These are phyloP conservation scores for Eremobia ochroleuca DNA, from an alignment of 2,888 invertebrate genomes.

Conservation along the genomic window DNA sequence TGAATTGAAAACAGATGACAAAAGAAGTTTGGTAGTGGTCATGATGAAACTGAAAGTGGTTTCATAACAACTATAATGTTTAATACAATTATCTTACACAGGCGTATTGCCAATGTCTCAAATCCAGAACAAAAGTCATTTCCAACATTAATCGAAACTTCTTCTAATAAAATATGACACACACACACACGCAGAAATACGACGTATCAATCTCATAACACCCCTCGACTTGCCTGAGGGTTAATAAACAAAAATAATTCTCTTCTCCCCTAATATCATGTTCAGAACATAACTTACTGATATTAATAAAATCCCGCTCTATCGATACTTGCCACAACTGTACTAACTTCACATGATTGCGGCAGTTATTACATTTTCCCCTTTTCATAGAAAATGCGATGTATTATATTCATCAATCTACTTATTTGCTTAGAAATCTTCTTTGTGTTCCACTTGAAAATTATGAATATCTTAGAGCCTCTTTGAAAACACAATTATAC, in stretches of 20 bases:
- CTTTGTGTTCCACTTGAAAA: slow-evolving; percentile 76
- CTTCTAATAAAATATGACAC: slow-evolving; percentile 44
- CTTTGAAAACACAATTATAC: slow-evolving; percentile 87
- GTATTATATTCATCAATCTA: slow-evolving; percentile 63
- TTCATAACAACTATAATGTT: neutral
- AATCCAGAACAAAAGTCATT: slow-evolving; percentile 38
- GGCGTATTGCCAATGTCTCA: slow-evolving; percentile 18
- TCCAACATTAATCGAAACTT: slow-evolving; percentile 39
- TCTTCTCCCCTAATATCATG: slow-evolving; percentile 50
- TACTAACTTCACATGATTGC: slow-evolving; percentile 50
- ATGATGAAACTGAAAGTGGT: slow-evolving; percentile 17
- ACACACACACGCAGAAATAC: slow-evolving; percentile 21
- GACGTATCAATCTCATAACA: slow-evolving; percentile 51
- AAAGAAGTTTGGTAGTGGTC: neutral
- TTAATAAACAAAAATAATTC: slow-evolving; percentile 58
- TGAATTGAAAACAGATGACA: neutral
- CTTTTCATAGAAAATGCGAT: slow-evolving; percentile 53
- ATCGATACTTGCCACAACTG: slow-evolving; percentile 52
- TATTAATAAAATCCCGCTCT: slow-evolving; percentile 62
- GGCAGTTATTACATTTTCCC: slow-evolving; percentile 57
- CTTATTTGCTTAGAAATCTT: slow-evolving; percentile 65
- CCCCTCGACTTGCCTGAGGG: slow-evolving; percentile 25
- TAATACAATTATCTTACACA: slow-evolving; percentile 1
- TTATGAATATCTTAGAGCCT: slow-evolving; percentile 81
- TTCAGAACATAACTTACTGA: slow-evolving; percentile 53